These are phyloP conservation scores for Spinus olivaceus DNA, from an alignment of 2,797 vertebrate genomes.

Conservation along the genomic window DNA sequence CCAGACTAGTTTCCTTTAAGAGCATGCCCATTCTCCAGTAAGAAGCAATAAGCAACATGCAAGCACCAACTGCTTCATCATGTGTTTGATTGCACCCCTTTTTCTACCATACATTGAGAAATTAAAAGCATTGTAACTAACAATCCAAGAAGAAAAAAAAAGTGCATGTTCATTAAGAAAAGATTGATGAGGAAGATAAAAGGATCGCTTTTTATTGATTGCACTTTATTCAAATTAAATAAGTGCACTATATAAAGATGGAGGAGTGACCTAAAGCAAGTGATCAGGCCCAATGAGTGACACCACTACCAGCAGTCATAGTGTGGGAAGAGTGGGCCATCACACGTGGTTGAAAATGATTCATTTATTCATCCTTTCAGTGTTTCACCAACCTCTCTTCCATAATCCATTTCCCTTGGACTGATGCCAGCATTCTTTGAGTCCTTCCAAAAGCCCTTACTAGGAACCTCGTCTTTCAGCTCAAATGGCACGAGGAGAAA, in stretches of 20 bases:
- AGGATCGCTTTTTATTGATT: constrained; percentile 52
- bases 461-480: neutral
- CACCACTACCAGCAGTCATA: neutral
- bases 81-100: neutral
- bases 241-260: constrained; percentile 36
- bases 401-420: constrained; percentile 3
- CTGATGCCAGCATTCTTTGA: neutral
- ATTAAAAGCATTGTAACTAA: constrained; percentile 28
- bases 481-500: neutral
- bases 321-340: neutral
- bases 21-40: neutral
- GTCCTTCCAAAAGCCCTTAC: constrained; percentile 2
- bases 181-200: constrained; percentile 59
- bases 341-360: neutral
- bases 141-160: constrained; percentile 3
- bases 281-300: neutral
- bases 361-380: neutral
- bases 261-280: neutral
- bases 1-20: neutral
- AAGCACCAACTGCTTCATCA: neutral
- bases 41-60: neutral
- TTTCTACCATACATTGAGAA: neutral
- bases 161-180: constrained; percentile 11
- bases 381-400: neutral
- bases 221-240: constrained; percentile 62